phyloP scores from a whole-genome alignment of 2,113 vertebrate genomes.

The Cynocephalus volans region DNA sequence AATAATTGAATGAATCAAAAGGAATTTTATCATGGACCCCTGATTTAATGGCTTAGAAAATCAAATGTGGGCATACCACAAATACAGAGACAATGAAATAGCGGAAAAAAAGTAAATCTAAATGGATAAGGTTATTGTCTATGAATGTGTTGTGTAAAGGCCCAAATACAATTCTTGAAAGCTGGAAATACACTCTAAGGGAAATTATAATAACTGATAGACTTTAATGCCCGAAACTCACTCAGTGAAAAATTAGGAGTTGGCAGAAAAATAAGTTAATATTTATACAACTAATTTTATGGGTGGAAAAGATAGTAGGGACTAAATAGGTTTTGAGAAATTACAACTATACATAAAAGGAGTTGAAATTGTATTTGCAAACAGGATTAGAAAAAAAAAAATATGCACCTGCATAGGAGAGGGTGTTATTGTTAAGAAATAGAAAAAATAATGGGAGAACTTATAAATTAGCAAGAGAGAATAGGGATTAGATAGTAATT shows the following conservation, averaged over 20 bases:
- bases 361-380: neutral
- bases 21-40: neutral
- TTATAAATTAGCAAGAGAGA: neutral
- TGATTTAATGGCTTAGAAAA: neutral
- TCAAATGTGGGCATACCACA: neutral
- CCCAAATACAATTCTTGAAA: neutral
- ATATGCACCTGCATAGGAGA: neutral
- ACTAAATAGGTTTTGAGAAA: neutral
- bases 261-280: neutral
- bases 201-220: neutral
- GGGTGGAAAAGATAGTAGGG: neutral
- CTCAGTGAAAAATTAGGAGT: neutral
- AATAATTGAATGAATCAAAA: neutral
- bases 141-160: neutral
- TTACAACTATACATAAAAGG: neutral
- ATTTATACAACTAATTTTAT: neutral
- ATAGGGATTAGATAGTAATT: neutral
- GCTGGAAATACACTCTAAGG: too few species aligned
- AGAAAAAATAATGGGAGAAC: neutral
- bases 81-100: neutral
- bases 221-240: neutral
- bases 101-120: neutral
- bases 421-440: accelerated
- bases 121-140: accelerated
- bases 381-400: neutral